Percentiles rank a stretch among this genome's conserved stretches.
Evolutionary conservation across 2,113 vertebrate species (phyloP).

Genomic region (Glaucidium brasilianum): DNA sequence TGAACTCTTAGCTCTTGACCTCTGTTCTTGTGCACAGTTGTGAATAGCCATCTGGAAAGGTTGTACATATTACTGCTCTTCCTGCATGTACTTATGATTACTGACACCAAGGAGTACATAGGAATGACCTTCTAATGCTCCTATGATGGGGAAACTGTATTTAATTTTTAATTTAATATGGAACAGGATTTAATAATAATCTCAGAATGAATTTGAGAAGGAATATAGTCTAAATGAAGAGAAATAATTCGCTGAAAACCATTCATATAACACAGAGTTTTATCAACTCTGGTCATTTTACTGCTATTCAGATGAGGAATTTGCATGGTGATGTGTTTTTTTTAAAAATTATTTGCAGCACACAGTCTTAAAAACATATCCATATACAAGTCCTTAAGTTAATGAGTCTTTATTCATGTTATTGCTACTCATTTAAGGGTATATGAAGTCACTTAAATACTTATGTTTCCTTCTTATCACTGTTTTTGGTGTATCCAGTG

Average conservation of each 20-base stretch:
- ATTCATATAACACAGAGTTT: not conserved
- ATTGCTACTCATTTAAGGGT: not conserved
- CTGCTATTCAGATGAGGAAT: constrained; percentile 5
- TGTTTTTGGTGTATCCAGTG: not conserved
- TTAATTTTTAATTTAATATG: constrained; percentile 44
- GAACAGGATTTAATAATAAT: constrained; percentile 22
- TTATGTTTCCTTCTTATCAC: not conserved
- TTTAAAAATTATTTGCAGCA: not conserved
- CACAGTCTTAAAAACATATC: not conserved
- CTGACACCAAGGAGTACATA: not conserved
- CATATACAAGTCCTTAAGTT: not conserved
- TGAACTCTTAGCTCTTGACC: constrained; percentile 42
- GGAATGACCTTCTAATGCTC: constrained; percentile 19
- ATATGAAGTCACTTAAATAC: not conserved
- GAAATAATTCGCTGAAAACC: constrained; percentile 7
- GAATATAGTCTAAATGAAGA: not conserved
- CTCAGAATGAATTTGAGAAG: constrained; percentile 16
- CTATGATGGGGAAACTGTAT: not conserved
- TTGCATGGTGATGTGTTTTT: not conserved
- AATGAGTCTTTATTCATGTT: not conserved
- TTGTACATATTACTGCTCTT: not conserved
- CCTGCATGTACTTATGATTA: not conserved
- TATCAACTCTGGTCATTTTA: constrained; percentile 31
- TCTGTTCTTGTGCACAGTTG: not conserved
- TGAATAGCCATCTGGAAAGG: constrained; percentile 1